Evolutionary conservation across 2,797 vertebrate species (phyloP).

Genomic region (Tenualosa thibaudeaui): DNA sequence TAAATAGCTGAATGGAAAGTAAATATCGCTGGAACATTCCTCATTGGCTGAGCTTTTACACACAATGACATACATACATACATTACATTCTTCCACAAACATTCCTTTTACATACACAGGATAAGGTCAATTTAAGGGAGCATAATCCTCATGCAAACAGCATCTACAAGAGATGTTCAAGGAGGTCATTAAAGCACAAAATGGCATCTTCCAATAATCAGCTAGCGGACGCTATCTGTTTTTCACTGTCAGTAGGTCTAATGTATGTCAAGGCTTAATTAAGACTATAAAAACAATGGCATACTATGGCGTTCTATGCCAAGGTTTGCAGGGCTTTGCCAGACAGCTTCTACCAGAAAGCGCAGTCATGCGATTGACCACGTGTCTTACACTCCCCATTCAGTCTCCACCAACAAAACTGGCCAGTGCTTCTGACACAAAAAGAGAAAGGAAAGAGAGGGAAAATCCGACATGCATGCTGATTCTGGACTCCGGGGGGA

Average conservation of each 20-base stretch:
- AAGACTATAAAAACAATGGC: constrained; percentile 62
- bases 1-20: background rate
- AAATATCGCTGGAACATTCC: background rate
- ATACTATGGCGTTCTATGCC: constrained; percentile 52
- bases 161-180: background rate
- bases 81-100: background rate
- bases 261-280: constrained; percentile 53
- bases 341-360: constrained; percentile 57
- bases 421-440: constrained; percentile 57
- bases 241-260: background rate
- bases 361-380: constrained; percentile 86
- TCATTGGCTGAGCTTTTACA: background rate
- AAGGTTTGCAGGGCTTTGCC: constrained; percentile 71
- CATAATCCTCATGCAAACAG: background rate
- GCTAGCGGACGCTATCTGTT: background rate
- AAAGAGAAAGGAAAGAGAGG: constrained; percentile 45
- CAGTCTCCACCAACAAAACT: constrained; percentile 50
- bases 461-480: constrained; percentile 65
- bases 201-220: background rate
- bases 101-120: background rate
- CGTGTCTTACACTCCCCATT: constrained; percentile 75
- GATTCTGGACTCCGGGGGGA: constrained; percentile 73
- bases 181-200: background rate
- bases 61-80: background rate
- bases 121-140: background rate